A percentile compares a stretch with the other conserved stretches of the same genome.
phyloP scores from a whole-genome alignment of 2,888 invertebrate species.

The Patella ulyssiponensis region DNA sequence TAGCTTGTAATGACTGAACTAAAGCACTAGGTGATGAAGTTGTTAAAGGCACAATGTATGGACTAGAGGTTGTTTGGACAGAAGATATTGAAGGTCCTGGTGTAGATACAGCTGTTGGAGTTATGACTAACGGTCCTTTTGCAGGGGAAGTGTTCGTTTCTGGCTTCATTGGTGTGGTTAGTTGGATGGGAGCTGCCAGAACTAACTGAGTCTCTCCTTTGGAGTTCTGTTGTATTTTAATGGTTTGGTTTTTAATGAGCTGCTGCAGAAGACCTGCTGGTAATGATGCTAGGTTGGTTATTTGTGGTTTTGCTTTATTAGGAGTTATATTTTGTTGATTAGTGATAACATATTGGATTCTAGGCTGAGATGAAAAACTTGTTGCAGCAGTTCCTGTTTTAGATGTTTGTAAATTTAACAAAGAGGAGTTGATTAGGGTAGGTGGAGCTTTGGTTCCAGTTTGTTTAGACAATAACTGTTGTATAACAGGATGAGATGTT shows the following conservation, averaged over 20 bases:
- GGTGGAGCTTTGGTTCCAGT: not conserved
- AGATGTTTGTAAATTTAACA: not conserved
- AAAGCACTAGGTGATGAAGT: slow-evolving; percentile 16
- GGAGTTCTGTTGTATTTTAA: slow-evolving; percentile 49
- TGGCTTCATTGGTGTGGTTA: not conserved
- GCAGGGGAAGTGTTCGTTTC: not conserved
- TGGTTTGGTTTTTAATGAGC: slow-evolving; percentile 48
- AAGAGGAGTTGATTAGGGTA: not conserved
- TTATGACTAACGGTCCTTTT: not conserved
- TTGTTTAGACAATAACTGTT: slow-evolving; percentile 41
- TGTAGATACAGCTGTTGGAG: not conserved
- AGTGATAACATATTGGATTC: not conserved
- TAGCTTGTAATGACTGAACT: not conserved
- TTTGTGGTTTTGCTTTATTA: slow-evolving; percentile 15
- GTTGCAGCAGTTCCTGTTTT: not conserved
- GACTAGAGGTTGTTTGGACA: slow-evolving; percentile 10
- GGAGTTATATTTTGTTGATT: not conserved
- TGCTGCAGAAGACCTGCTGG: slow-evolving; percentile 59
- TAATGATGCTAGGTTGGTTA: slow-evolving; percentile 41
- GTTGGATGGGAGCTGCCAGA: slow-evolving; percentile 26
- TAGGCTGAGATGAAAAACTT: not conserved
- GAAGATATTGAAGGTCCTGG: slow-evolving; percentile 3
- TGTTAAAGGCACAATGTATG: slow-evolving; percentile 17
- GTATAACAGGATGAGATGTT: slow-evolving; percentile 52
- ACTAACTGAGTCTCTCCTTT: slow-evolving; percentile 32